Conservation (phyloP, 2,797 vertebrate species). For the Oreochromis mossambicus region DNA sequence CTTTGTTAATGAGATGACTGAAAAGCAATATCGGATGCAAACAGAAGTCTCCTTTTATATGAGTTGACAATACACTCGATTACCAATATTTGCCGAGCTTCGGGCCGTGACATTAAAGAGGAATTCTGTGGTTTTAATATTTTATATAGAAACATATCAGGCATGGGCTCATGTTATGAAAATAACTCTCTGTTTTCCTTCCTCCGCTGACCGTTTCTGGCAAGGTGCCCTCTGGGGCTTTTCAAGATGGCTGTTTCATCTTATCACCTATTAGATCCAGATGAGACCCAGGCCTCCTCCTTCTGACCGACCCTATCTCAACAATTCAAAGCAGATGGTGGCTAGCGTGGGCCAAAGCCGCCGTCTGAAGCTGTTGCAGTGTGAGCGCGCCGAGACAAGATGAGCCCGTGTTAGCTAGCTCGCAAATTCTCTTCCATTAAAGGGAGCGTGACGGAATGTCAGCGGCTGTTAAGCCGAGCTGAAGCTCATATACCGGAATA, state of each 20-base stretch:
- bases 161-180: not conserved
- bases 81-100: not conserved
- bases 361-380: not conserved
- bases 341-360: slow-evolving; percentile 18
- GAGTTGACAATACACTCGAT: not conserved
- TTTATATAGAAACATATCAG: not conserved
- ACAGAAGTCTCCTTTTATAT: not conserved
- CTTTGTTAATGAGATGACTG: slow-evolving; percentile 35
- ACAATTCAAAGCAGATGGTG: slow-evolving; percentile 67
- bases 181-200: slow-evolving; percentile 1
- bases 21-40: slow-evolving; percentile 7
- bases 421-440: slow-evolving; percentile 45
- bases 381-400: slow-evolving; percentile 10
- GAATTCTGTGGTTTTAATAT: not conserved
- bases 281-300: slow-evolving; percentile 52
- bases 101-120: not conserved
- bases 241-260: slow-evolving; percentile 65
- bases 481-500: slow-evolving; percentile 15
- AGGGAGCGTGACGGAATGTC: slow-evolving; percentile 37
- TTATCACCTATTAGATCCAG: slow-evolving; percentile 72
- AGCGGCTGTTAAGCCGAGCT: slow-evolving; percentile 14
- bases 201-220: slow-evolving; percentile 22
- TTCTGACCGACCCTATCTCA: slow-evolving; percentile 45
- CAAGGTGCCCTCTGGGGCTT: slow-evolving; percentile 29
- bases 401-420: slow-evolving; percentile 10